phyloP scores from a whole-genome alignment of 2,113 vertebrate genomes.

The Grallaria varia region DNA sequence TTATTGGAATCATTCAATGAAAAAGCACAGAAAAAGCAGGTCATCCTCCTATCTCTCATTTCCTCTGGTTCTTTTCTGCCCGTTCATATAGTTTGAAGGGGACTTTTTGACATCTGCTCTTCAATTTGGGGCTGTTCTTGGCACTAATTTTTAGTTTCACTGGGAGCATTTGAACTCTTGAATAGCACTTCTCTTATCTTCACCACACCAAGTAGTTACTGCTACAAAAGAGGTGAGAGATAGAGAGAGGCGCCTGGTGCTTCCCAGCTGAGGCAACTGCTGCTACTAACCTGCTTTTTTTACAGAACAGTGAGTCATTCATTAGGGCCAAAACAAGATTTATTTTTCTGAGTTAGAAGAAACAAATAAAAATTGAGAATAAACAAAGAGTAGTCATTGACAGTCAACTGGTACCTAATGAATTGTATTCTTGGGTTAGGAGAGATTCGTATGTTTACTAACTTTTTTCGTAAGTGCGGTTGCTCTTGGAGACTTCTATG shows the following conservation, averaged over 20 bases:
- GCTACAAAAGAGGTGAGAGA: conserved; percentile 18
- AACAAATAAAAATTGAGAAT: conserved; percentile 19
- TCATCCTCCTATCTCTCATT: conserved; percentile 21
- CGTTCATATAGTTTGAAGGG: background rate
- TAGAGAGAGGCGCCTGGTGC: background rate
- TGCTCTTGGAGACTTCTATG: background rate
- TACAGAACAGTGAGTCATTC: conserved; percentile 5
- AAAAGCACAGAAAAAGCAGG: conserved; percentile 13
- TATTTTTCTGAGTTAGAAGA: background rate
- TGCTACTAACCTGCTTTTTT: conserved; percentile 5
- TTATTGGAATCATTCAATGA: conserved; percentile 15
- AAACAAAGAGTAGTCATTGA: background rate
- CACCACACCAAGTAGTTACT: conserved; percentile 23
- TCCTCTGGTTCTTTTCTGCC: conserved; percentile 32
- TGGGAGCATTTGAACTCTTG: conserved; percentile 5
- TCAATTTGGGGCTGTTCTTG: background rate
- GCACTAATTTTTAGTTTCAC: conserved; percentile 48
- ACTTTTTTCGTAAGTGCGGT: background rate
- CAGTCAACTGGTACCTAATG: background rate
- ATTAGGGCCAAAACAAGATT: background rate
- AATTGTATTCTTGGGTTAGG: background rate
- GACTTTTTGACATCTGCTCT: conserved; percentile 10
- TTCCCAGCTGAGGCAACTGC: background rate
- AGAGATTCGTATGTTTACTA: background rate
- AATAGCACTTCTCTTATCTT: conserved; percentile 39